Base-by-base conservation (phyloP, 1,140 invertebrate genomes). In the Hypothenemus hampei region DNA sequence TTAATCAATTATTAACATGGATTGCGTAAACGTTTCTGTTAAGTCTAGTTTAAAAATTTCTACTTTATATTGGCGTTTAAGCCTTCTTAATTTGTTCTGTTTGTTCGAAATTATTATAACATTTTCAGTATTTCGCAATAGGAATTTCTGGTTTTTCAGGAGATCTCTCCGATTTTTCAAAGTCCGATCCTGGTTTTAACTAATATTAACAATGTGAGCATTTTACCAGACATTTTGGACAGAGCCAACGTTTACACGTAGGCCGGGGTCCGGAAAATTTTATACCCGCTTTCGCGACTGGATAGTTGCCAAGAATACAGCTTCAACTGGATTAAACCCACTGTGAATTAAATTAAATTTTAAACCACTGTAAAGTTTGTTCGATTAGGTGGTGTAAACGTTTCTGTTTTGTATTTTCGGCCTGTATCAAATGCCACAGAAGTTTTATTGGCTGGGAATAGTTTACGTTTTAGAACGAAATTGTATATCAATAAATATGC, bases 201-300 rank as follows among this genome's bases (percentile, higher is more conserved):
- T 41, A n/a, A n/a, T n/a, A 50, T 46, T 61, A 61, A 61, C 59
- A 61, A 61, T 61, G 44, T 45, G 41, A 50, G 37, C 49, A 54
- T 58, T 61, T 61, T 58, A 54, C 49, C 48, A 47, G 56, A 58
- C 48, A 57, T 58, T 41, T 21, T 20, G 31, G 20, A 29, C 48
- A 52, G 48, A 35, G 48, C 47, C 43, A 46, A 31, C 35, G 15
- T 35, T 39, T n/a, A n/a, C 59, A 63, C 62, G 53, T 63, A 51
- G 36, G 43, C 29, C 40, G 36, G 36, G n/a, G 37, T 47, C 50
- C 39, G 53, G 33, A 49, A 52, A 50, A 61, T 61, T 61, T 63
- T 64, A 64, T 64, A 64, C 62, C 45, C 56, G 59, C 50, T 64
- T 64, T 64, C 62, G 43, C 15, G 26, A 19, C 57, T 64, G 62